Conservation (phyloP, 1,140 invertebrate genomes). For the Leucophenga varia region DNA sequence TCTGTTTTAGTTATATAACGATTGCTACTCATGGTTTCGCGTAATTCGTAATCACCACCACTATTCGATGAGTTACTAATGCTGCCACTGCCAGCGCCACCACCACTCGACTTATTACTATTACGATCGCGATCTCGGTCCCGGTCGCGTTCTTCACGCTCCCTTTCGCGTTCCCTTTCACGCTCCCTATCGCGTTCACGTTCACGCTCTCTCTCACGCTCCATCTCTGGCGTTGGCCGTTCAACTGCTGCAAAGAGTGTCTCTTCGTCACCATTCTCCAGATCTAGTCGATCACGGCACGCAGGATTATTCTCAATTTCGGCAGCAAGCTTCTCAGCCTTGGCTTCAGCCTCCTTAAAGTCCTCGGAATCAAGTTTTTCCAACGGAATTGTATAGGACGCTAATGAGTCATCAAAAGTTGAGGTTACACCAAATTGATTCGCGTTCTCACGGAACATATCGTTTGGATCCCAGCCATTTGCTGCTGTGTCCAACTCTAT, state of each 20-base stretch:
- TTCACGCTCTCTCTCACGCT: conserved; percentile 18
- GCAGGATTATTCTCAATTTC: conserved; percentile 85
- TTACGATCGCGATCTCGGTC: conserved; percentile 41
- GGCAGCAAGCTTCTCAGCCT: conserved; percentile 82
- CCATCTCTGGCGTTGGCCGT: conserved; percentile 41
- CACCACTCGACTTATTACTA: conserved; percentile 32
- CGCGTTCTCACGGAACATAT: conserved; percentile 94
- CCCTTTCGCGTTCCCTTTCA: conserved; percentile 27
- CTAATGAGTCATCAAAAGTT: conserved; percentile 81
- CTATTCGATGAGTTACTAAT: conserved; percentile 3
- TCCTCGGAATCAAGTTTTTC: conserved; percentile 83
- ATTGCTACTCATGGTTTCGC: conserved; percentile 48
- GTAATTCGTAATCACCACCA: conserved; percentile 33
- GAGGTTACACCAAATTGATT: conserved; percentile 85
- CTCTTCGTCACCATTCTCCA: conserved; percentile 92
- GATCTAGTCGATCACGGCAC: conserved; percentile 76
- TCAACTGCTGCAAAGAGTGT: conserved; percentile 72
- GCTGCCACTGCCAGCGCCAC: conserved; percentile 2
- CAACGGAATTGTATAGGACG: conserved; percentile 84
- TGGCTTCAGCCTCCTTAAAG: conserved; percentile 80
- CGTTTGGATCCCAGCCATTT: conserved; percentile 93
- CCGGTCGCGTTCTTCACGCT: conserved; percentile 38
- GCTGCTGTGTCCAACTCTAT: conserved; percentile 68
- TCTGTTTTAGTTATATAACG: conserved; percentile 50
- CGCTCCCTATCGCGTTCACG: conserved; percentile 17